Evolutionary conservation across 2,113 vertebrate species (phyloP).

Genomic region (Pachyramphus minor): DNA sequence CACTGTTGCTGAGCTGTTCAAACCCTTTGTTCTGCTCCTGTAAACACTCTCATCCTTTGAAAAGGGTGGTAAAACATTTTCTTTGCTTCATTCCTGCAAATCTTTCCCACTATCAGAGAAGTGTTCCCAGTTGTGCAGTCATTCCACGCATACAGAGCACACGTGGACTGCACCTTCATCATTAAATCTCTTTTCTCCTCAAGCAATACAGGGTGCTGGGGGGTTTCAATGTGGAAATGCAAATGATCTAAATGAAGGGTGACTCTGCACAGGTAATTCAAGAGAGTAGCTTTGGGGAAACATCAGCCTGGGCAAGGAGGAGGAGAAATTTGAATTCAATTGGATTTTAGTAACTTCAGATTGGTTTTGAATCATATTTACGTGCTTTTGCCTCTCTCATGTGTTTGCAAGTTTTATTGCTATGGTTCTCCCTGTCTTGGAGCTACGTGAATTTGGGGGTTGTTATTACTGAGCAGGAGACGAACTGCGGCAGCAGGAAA

Average conservation of each 20-base stretch:
- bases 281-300: background rate
- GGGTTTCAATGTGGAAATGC: background rate
- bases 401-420: slow-evolving; percentile 13
- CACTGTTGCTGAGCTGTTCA: background rate
- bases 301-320: background rate
- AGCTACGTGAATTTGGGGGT: background rate
- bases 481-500: background rate
- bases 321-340: background rate
- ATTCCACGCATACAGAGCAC: background rate
- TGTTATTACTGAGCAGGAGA: background rate
- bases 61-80: fast-evolving
- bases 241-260: background rate
- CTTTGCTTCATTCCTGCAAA: background rate
- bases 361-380: slow-evolving; percentile 40
- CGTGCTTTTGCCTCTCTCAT: background rate
- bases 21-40: background rate
- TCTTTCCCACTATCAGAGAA: fast-evolving
- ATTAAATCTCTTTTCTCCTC: background rate
- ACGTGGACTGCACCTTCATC: background rate
- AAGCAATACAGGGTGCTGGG: background rate
- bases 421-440: background rate
- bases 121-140: background rate
- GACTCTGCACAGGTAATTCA: background rate
- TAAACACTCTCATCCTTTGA: fast-evolving
- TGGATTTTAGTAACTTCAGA: slow-evolving; percentile 15